Conservation (phyloP, 2,888 invertebrate species). For the Epistrophella euchroma region DNA sequence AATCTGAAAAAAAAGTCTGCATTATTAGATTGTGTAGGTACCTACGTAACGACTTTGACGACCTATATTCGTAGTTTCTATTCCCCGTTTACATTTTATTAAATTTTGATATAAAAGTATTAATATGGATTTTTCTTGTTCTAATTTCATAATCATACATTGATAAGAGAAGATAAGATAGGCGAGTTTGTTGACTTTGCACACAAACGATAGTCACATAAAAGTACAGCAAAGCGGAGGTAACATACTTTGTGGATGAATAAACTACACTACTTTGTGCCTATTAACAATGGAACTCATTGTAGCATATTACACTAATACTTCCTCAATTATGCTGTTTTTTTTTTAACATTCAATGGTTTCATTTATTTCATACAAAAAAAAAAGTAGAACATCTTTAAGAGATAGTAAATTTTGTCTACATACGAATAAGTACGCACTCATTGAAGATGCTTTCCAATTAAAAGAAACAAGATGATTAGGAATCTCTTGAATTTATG, state of each 20-base stretch:
- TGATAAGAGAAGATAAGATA: conserved; percentile 26
- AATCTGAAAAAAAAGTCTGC: not conserved
- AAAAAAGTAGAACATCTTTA: conserved; percentile 16
- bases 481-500: conserved; percentile 7
- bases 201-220: not conserved
- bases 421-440: not conserved
- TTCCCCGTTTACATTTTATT: not conserved
- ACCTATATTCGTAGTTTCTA: not conserved
- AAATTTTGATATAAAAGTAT: not conserved
- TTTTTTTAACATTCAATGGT: conserved; percentile 1
- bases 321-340: conserved; percentile 2
- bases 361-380: conserved; percentile 6
- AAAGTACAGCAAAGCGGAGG: not conserved
- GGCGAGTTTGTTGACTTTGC: conserved; percentile 12
- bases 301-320: conserved; percentile 1
- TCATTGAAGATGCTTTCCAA: not conserved
- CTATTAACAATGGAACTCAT: conserved; percentile 1
- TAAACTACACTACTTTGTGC: not conserved
- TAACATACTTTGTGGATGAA: conserved; percentile 8
- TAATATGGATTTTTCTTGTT: conserved; percentile 2
- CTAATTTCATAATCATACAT: conserved; percentile 13
- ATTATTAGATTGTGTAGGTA: not conserved
- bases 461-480: conserved; percentile 7
- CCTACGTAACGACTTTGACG: too few relatives aligned
- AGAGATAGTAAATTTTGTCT: not conserved